Conservation (phyloP, 1,140 invertebrate species). For the Ceratosolen solmsi region DNA sequence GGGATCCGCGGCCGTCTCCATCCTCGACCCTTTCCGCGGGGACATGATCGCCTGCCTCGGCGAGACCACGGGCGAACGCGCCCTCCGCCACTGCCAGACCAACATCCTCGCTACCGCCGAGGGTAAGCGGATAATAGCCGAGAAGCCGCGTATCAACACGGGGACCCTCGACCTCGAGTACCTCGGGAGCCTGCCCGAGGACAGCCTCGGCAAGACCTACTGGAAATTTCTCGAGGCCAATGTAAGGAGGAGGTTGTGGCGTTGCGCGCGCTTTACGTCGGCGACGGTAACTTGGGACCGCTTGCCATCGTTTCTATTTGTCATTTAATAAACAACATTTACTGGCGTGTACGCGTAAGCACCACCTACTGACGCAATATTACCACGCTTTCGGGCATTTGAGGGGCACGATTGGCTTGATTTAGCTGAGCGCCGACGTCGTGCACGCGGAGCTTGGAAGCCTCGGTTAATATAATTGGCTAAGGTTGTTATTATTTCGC, state of each 20-base stretch:
- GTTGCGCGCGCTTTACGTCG: too few relatives aligned
- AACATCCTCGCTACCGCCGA: slow-evolving; percentile 81
- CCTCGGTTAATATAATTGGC: too few relatives aligned
- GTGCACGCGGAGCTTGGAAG: too few relatives aligned
- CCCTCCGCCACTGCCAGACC: slow-evolving; percentile 79
- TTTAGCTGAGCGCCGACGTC: too few relatives aligned
- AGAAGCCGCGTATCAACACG: slow-evolving; percentile 91
- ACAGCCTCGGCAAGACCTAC: slow-evolving; percentile 89
- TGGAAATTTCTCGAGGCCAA: slow-evolving; percentile 86
- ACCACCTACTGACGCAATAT: too few relatives aligned
- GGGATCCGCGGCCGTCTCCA: slow-evolving; percentile 85
- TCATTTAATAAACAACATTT: too few relatives aligned
- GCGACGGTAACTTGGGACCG: too few relatives aligned
- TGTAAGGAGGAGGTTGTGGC: slow-evolving; percentile 76
- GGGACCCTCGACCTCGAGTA: slow-evolving; percentile 84
- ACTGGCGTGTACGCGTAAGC: too few relatives aligned
- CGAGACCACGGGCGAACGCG: slow-evolving; percentile 86
- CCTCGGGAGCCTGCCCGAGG: slow-evolving; percentile 82
- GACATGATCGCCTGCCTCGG: slow-evolving; percentile 96
- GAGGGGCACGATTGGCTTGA: background rate
- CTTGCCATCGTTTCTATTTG: too few relatives aligned
- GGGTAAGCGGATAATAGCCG: slow-evolving; percentile 82
- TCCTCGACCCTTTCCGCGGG: slow-evolving; percentile 82
- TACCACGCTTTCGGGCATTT: background rate
- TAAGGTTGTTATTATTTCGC: too few relatives aligned